These are phyloP conservation scores for Poecilia latipinna DNA, from an alignment of 2,113 vertebrate genomes.

Conservation along the genomic window DNA sequence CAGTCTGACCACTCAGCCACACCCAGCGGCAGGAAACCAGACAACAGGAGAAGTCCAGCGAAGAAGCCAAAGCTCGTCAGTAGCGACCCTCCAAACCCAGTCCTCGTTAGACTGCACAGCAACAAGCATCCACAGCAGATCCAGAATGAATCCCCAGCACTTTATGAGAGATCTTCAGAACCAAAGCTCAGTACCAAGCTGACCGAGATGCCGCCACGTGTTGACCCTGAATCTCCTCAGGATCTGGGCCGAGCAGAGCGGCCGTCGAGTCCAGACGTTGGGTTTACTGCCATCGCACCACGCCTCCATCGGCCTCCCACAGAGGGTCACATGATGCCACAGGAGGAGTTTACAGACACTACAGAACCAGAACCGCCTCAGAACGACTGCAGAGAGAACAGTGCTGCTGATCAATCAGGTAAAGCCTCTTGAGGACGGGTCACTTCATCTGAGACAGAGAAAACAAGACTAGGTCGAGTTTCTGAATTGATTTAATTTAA, in stretches of 20 bases:
- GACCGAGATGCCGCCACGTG: background rate
- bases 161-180: background rate
- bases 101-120: conserved; percentile 45
- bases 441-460: background rate
- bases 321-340: conserved; percentile 1
- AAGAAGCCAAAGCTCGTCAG: conserved; percentile 43
- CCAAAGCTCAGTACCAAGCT: background rate
- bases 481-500: background rate
- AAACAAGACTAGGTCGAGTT: background rate
- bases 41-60: conserved; percentile 36
- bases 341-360: conserved; percentile 43
- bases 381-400: background rate
- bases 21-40: too few relatives aligned
- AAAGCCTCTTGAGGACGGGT: background rate
- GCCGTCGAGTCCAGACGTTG: background rate
- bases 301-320: background rate
- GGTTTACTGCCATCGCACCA: background rate
- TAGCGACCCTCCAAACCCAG: conserved; percentile 79
- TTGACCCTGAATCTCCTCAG: background rate
- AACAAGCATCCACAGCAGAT: conserved; percentile 22
- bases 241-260: background rate
- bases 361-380: conserved; percentile 60
- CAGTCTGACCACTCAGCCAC: background rate
- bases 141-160: conserved; percentile 1
- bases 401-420: conserved; percentile 50